Percentiles rank a stretch among this genome's conserved stretches.
Conservation (phyloP, 1,140 invertebrate species). For the Lasioglossum albipes region DNA sequence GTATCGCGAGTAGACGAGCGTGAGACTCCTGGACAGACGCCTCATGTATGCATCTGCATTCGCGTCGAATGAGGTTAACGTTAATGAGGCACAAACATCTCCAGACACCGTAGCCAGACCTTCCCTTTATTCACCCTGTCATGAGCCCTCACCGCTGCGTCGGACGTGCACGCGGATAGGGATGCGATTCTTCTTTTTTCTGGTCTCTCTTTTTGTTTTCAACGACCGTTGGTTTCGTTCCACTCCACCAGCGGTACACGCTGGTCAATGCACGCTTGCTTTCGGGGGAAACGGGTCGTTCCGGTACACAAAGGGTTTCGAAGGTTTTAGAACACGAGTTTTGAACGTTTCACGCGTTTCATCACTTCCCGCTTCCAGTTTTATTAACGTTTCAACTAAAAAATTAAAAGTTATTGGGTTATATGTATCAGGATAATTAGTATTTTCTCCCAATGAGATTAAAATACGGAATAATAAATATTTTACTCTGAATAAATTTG, state of each 20-base stretch:
- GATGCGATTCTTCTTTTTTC: slow-evolving; percentile 21
- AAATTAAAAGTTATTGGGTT: too few species aligned
- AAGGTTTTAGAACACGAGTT: background rate
- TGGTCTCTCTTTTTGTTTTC: background rate
- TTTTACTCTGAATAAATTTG: too few species aligned
- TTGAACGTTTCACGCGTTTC: background rate
- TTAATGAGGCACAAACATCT: slow-evolving; percentile 66
- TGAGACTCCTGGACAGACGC: slow-evolving; percentile 51
- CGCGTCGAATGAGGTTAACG: slow-evolving; percentile 65
- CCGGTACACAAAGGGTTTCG: background rate
- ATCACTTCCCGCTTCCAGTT: too few species aligned
- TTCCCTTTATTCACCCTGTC: slow-evolving; percentile 56
- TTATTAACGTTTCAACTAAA: too few species aligned
- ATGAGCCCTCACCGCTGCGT: slow-evolving; percentile 4
- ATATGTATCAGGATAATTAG: too few species aligned
- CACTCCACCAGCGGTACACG: background rate
- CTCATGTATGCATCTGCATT: slow-evolving; percentile 60
- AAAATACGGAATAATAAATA: too few species aligned
- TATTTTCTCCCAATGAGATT: too few species aligned
- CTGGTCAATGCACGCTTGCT: slow-evolving; percentile 19
- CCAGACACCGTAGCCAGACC: slow-evolving; percentile 55
- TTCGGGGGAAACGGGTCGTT: slow-evolving; percentile 11
- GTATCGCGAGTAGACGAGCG: slow-evolving; percentile 37
- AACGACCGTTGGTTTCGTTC: slow-evolving; percentile 31
- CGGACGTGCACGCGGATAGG: slow-evolving; percentile 10